Evolutionary conservation across 2,888 invertebrate species (phyloP), one percentile per base, ranked within the genome.

Genomic region (Habrosyne pyritoides): DNA sequence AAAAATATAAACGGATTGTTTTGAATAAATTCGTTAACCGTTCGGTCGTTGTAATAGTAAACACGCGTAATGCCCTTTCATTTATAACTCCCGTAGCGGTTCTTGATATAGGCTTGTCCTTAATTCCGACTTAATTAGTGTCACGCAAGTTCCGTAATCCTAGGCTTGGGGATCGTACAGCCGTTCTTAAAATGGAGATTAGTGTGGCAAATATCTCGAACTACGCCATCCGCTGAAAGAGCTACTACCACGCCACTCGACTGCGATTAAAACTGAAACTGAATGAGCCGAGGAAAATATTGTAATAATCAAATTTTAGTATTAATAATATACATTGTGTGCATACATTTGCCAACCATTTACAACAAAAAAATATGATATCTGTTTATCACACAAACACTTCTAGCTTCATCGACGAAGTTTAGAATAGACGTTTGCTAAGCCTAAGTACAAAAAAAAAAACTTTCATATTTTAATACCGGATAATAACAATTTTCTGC

Each of bases 171-270:
- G 83, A 85, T 87, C 82, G 86, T 81, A 88, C 89, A 86, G 87
- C 90, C 89, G 91, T 91, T 91, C 91, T 91, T 92, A 90, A 92
- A 92, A 91, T 91, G 90, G 91, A 91, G 91, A 92, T 91, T 91
- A 92, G 89, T 86, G 79, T 73, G 84, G 87, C 86, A 86, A 90
- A 89, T 90, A 90, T 91, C 90, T 92, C 86, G 78, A 89, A 90
- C 88, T 88, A 86, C 83, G 83, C 86, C 79, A 86, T 86, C 86
- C 84, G 81, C 82, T 87, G 80, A 82, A 84, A 84, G 84, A 86
- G 78, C 85, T 79, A 86, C 84, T 83, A 75, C 74, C 74, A 75
- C 66, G 68, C 68, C 67, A 69, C 66, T 64, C 65, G 66, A 63
- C 26, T 42, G 28, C 6, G 52, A 24, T 28, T 22, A 18, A 14